These are phyloP conservation scores for Acrocephalus kingi DNA, from an alignment of 2,113 vertebrate species.

Conservation along the genomic window DNA sequence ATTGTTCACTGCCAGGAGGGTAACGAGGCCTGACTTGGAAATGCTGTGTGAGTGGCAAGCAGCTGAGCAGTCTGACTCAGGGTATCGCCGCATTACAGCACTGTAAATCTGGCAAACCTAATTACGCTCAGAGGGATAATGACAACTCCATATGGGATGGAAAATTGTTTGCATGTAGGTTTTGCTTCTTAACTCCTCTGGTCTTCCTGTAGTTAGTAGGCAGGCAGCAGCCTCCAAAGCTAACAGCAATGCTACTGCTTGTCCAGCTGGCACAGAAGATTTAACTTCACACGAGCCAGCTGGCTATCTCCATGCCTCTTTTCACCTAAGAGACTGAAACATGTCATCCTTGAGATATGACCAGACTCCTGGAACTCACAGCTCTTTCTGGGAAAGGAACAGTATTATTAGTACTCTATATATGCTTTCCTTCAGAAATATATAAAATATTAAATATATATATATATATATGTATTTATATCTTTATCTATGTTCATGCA, in stretches of 20 bases:
- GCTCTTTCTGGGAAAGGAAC: background rate
- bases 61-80: slow-evolving; percentile 38
- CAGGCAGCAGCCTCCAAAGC: slow-evolving; percentile 18
- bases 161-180: slow-evolving; percentile 46
- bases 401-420: background rate
- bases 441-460: background rate
- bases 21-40: slow-evolving; percentile 36
- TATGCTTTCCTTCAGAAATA: background rate
- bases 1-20: background rate
- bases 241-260: background rate
- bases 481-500: background rate
- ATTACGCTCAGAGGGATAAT: slow-evolving; percentile 23
- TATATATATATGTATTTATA: background rate
- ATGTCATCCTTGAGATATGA: slow-evolving; percentile 33
- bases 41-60: slow-evolving; percentile 15
- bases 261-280: slow-evolving; percentile 45
- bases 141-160: slow-evolving; percentile 55
- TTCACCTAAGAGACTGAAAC: slow-evolving; percentile 29
- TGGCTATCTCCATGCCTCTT: slow-evolving; percentile 25
- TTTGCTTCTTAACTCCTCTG: slow-evolving; percentile 36
- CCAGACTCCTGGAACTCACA: background rate
- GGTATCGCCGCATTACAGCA: background rate
- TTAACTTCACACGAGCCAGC: slow-evolving; percentile 17
- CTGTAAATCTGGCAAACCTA: slow-evolving; percentile 41
- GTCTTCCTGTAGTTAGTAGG: slow-evolving; percentile 31